These are phyloP conservation scores for Poicephalus meyeri DNA, from an alignment of 2,113 vertebrate genomes.

Conservation along the genomic window DNA sequence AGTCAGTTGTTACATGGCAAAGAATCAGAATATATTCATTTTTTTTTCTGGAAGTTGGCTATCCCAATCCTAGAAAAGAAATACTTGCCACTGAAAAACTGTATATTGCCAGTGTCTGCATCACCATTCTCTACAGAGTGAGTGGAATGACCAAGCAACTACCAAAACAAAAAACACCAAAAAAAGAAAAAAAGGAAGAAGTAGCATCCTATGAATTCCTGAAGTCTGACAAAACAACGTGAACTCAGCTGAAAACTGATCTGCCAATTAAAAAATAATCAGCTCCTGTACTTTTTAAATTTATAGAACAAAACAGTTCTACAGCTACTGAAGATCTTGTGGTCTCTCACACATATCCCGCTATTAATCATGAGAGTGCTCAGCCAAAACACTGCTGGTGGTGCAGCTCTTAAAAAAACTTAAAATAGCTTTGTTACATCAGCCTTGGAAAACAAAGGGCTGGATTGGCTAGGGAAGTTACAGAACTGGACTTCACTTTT, in stretches of 20 bases:
- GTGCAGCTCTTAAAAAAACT: neutral
- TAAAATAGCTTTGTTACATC: neutral
- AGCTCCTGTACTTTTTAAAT: neutral
- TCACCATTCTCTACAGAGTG: neutral
- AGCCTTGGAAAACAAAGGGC: neutral
- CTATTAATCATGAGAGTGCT: neutral
- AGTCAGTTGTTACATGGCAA: neutral
- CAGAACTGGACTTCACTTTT: neutral
- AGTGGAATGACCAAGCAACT: neutral
- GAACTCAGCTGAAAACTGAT: neutral
- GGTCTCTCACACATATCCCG: neutral
- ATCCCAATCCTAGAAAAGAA: neutral
- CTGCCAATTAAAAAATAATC: neutral
- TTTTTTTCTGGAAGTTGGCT: neutral
- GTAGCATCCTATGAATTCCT: neutral
- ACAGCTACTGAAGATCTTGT: neutral
- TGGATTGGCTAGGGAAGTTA: neutral
- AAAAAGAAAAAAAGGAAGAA: neutral
- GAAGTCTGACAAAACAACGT: neutral
- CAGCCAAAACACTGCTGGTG: neutral
- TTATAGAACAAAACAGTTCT: neutral
- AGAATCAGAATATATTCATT: neutral
- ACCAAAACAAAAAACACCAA: neutral
- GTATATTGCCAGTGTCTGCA: slow-evolving; percentile 1
- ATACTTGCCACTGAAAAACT: neutral